Evolutionary conservation across 2,797 vertebrate genomes (phyloP), one percentile per base, ranked within the genome.

Genomic region (Naso thynnoides): DNA sequence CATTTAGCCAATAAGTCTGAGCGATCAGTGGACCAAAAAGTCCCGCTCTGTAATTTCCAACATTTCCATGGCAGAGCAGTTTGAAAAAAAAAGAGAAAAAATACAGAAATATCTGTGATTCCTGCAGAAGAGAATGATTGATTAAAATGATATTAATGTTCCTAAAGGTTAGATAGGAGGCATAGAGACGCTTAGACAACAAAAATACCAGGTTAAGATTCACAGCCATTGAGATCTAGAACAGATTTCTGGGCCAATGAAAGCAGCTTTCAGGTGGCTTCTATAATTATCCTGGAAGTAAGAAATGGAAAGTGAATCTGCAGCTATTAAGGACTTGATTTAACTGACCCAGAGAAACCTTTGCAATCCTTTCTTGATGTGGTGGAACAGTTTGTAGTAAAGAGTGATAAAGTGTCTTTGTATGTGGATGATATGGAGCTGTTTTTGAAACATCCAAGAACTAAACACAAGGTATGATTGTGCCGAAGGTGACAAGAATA

Each of bases 1-100:
- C 26, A 8, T 70, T 24, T n/a, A 23, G 79, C 68, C 64, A 41
- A 74, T 70, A 73, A 80, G 29, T 53, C 62, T n/a, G 44, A 67
- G 42, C 31, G 52, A 74, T 78, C 75, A 73, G 66, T 59, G 21
- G 23, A 44, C 47, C 53, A 49, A 53, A 45, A 63, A 62, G 41
- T 62, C 31, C 7, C 47, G 50, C 55, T 83, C 79, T 84, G 62
- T 86, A 71, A 88, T 88, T 84, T 82, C 60, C 45, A 31, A 15
- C 0, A 10, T 71, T 42, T 70, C 19, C n/a, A 14, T 56, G 23
- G 66, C 60, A 67, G 65, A 73, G 52, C 42, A 76, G 48, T n/a
- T 77, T 76, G 58, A 79, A 16, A 55, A 50, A 78, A 62, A 52
- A 3, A 73, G 58, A 79, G 19, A 55, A 50, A 78, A 62, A 52